Base-by-base conservation (phyloP, 1,140 invertebrate species). In the Phymastichus coffea region DNA sequence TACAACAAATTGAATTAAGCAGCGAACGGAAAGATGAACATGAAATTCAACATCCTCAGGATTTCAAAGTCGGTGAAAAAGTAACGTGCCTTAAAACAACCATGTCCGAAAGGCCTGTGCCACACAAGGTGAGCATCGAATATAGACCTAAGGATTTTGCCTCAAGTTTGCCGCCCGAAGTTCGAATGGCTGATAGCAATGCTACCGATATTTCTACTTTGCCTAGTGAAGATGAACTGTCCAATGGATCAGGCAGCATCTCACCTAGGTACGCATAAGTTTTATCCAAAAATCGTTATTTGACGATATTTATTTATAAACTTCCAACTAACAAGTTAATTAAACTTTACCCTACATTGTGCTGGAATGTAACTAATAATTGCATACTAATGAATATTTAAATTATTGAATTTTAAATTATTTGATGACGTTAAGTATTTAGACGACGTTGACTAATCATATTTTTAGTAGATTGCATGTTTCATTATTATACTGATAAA, bases 191-290 rank as follows among this genome's bases (percentile, higher is more conserved):
- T 15, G 84, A 86, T 53, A 78, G 80, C 15, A 83, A 84, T 70
- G 81, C 81, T 1, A 81, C 80, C 0, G 84, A 85, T 37, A 79
- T 71, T 14, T 63, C 72, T 37, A 64, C 66, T 30, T 63, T 78
- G 19, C 72, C 74, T 3, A 82, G 82, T 71, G 79, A 82, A 71
- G 85, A 86, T 64, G 86, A 87, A 68, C 56, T 85, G 9, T 85
- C 84, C 10, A 82, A 80, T 44, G 78, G 81, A 35, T 76, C 76
- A 8, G 79, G 83, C 14, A 85, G 81, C 64, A 71, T 82, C 4
- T 85, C 84, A 0, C 85, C 85, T 1, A 62, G 60, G 60, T 62
- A 61, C 25, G 51, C 19, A 20, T 47, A 17, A 44, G 20, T 33
- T 6, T 7, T 30, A 48, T 15, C 20, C 26, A 26, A 33, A 9